phyloP scores from a whole-genome alignment of 2,888 invertebrate genomes.

The Parelbella ahira region DNA sequence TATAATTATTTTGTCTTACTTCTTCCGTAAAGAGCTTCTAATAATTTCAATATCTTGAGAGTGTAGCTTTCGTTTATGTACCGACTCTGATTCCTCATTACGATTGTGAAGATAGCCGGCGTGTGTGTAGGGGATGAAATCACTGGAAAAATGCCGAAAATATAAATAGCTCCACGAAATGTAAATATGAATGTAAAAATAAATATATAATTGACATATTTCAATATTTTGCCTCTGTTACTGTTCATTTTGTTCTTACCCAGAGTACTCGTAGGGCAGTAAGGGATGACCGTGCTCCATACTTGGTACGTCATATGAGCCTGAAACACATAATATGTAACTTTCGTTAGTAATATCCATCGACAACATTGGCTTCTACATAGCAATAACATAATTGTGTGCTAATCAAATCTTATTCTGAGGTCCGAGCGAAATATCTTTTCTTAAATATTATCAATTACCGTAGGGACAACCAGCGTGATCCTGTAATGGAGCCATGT shows the following conservation, averaged over 20 bases:
- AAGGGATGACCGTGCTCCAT: conserved; percentile 32
- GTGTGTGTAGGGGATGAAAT: conserved; percentile 32
- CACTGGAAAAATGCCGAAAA: no score
- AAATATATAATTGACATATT: no score
- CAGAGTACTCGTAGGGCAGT: conserved; percentile 27
- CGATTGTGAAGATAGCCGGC: conserved; percentile 41
- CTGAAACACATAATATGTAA: no score
- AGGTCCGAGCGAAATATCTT: no score
- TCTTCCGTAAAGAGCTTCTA: conserved; percentile 31
- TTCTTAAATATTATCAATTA: no score
- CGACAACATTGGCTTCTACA: no score
- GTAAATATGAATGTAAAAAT: no score
- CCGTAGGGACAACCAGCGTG: conserved; percentile 8
- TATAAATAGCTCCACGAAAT: no score
- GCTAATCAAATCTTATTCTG: no score
- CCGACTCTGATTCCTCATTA: conserved; percentile 34
- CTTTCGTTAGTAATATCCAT: no score
- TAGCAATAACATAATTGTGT: no score
- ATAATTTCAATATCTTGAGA: conserved; percentile 64
- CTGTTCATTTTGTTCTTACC: conserved; percentile 7
- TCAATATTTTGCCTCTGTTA: no score
- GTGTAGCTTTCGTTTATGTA: conserved; percentile 43
- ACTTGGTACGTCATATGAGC: conserved; percentile 37
- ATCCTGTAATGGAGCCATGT: conserved; percentile 1
- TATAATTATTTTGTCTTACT: conserved; percentile 2